Base-by-base conservation (phyloP, 1,140 invertebrate genomes). In the Papilio polyxenes region DNA sequence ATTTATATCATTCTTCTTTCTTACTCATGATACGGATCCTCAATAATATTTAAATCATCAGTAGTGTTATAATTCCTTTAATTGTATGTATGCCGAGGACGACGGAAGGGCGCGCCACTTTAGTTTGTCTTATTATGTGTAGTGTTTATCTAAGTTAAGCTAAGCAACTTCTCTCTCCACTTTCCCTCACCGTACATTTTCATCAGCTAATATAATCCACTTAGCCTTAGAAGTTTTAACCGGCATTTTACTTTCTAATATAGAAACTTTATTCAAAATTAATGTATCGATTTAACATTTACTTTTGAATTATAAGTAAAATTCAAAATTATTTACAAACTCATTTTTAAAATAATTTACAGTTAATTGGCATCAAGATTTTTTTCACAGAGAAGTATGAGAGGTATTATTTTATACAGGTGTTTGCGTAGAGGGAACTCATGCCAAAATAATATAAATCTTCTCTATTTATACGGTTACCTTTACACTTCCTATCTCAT, bases 181-280 rank as follows among this genome's bases (percentile, higher is more conserved):
- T 31, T 37, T 8, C 31, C 65, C 31, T 72, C 65, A 15, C 23
- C 31, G 23, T 72, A 13, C 23, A 72, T 15, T 65, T 31, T 72
- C 65, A 72, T 72, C 65, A 72, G 65, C 65, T 72, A 72, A 72
- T 72, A 31, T 37, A 37, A 72, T 72, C n/a, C 31, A 72, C 17
- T 72, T 72, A 72, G 65, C 40, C 31, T 40, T 15, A 40, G 11
- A 20, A 40, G 65, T 72, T 72, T 72, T 72, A 15, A 72, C 65
- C 31, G 9, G 31, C 65, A 15, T 23, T 72, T 72, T 72, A 37
- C 31, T 15, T 62, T 20, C 59, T 62, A 20, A 6, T 23, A 20
- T 31, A 37, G 31, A 37, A 15, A 72, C 10, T 72, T 40, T 13
- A 10, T 17, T 69, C 10, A 69, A 4, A 31, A 44, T 44, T 3